These are phyloP conservation scores for Sparus aurata DNA, from an alignment of 2,797 vertebrate species.

Conservation along the genomic window DNA sequence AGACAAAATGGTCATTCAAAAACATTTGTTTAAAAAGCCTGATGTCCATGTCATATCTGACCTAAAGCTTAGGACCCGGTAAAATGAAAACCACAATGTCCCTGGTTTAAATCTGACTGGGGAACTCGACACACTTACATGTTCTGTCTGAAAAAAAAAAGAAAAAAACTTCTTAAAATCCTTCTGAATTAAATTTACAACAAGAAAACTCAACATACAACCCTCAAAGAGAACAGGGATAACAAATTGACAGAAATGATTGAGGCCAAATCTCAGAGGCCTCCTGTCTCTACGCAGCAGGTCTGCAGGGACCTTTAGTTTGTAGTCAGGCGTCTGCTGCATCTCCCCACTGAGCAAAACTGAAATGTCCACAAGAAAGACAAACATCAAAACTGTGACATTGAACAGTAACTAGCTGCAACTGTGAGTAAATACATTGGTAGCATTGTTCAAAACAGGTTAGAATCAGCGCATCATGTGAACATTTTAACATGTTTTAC, in stretches of 20 bases:
- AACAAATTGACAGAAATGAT: not conserved
- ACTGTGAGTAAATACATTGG: no score
- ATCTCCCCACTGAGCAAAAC: no score
- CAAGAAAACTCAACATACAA: not conserved
- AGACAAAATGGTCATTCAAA: no score
- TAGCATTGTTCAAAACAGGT: no score
- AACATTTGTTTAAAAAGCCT: no score
- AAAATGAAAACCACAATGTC: not conserved
- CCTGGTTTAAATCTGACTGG: not conserved
- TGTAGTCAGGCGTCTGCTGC: not conserved
- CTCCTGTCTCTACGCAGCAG: not conserved
- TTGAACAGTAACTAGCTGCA: not conserved
- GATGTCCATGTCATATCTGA: no score
- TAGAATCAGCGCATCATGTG: no score
- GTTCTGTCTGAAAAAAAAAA: no score
- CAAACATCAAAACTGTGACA: not conserved
- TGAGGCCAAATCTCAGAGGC: not conserved
- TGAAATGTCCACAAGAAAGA: no score
- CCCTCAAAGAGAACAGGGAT: not conserved
- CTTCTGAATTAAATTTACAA: not conserved
- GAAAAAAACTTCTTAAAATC: no score
- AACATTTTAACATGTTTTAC: constrained; percentile 12
- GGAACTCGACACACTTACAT: no score
- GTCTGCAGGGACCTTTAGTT: not conserved
- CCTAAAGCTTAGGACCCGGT: not conserved